These are phyloP conservation scores for Andrena haemorrhoa DNA, from an alignment of 2,888 invertebrate species.

Conservation along the genomic window DNA sequence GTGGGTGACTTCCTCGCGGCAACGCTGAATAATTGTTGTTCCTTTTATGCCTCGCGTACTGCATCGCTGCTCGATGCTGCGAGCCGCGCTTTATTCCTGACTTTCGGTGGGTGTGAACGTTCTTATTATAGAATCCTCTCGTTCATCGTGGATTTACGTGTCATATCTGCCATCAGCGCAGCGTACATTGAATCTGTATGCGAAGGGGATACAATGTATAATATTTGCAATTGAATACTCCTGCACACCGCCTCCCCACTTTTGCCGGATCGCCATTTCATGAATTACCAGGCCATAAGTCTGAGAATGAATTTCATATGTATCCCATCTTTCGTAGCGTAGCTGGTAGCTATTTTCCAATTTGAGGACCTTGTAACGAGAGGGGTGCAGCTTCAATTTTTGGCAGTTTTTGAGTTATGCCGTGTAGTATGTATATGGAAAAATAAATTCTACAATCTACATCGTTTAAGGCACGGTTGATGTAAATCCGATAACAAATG, in stretches of 20 bases:
- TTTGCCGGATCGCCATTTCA: background rate
- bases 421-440: no score
- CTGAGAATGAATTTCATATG: background rate
- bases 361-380: no score
- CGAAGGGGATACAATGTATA: constrained; percentile 14
- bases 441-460: no score
- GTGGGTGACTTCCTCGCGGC: constrained; percentile 62
- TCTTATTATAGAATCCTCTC: constrained; percentile 35
- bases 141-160: constrained; percentile 12
- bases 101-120: constrained; percentile 49
- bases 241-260: background rate
- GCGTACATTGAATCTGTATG: background rate
- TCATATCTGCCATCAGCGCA: background rate
- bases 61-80: constrained; percentile 20
- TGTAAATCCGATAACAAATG: no score
- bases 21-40: constrained; percentile 61
- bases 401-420: no score
- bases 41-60: constrained; percentile 49
- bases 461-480: no score
- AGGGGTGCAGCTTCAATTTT: no score
- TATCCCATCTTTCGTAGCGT: no score
- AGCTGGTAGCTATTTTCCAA: no score
- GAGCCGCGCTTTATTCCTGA: constrained; percentile 36
- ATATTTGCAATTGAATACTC: background rate
- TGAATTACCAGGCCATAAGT: background rate